Evolutionary conservation across 2,888 invertebrate genomes (phyloP).

Genomic region (Lomographa bimaculata): DNA sequence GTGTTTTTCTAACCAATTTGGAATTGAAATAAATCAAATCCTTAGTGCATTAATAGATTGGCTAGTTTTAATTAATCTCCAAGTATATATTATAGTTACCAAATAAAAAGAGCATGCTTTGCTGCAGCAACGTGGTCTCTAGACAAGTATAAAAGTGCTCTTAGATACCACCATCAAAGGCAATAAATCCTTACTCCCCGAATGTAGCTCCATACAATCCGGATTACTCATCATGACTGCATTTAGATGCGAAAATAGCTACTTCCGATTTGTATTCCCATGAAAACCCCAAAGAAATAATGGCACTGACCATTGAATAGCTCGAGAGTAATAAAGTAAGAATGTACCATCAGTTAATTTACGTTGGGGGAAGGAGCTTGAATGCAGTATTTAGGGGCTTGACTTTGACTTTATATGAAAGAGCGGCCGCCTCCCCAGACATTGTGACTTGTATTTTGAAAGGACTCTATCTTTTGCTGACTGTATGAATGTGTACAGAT

Average conservation of each 20-base stretch:
- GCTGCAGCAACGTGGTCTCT: no score
- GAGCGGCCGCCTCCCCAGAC: constrained; percentile 20
- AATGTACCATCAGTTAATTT: constrained; percentile 40
- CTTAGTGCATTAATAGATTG: no score
- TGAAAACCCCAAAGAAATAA: constrained; percentile 50
- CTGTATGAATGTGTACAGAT: constrained; percentile 16
- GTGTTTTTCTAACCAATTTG: no score
- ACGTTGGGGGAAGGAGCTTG: constrained; percentile 26
- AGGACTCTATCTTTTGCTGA: constrained; percentile 24
- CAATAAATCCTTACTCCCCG: constrained; percentile 31
- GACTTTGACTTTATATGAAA: constrained; percentile 35
- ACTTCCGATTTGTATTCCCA: constrained; percentile 52
- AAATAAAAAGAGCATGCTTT: no score
- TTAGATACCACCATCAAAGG: constrained; percentile 17
- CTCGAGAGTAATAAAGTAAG: constrained; percentile 25
- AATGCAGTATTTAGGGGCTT: constrained; percentile 34
- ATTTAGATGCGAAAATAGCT: constrained; percentile 55
- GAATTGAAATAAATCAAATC: no score
- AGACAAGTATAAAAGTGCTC: no score
- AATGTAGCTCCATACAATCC: constrained; percentile 39
- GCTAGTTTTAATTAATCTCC: no score
- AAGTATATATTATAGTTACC: no score
- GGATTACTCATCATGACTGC: constrained; percentile 51
- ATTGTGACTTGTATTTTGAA: constrained; percentile 20
- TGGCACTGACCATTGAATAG: constrained; percentile 51